Percentiles rank a stretch among this genome's conserved stretches.
These are phyloP conservation scores for Drosophila takahashii DNA, from an alignment of 1,140 invertebrate genomes.

Conservation along the genomic window DNA sequence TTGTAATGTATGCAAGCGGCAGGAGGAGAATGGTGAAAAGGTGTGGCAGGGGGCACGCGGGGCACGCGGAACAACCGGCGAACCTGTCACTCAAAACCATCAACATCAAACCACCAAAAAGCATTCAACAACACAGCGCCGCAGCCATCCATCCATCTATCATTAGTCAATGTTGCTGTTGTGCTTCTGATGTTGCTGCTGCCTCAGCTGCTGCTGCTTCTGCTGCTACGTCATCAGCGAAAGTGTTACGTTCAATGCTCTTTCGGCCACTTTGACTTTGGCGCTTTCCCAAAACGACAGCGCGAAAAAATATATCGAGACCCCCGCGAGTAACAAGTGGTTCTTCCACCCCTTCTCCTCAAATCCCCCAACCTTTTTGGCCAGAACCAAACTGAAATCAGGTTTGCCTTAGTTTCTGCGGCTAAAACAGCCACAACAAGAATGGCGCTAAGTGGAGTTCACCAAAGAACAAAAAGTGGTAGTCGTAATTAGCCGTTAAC, in stretches of 20 bases:
- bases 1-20: constrained; percentile 68
- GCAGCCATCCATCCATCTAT: constrained; percentile 51
- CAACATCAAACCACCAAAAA: constrained; percentile 63
- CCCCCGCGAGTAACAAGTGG: constrained; percentile 67
- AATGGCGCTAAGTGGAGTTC: constrained; percentile 9
- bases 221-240: constrained; percentile 58
- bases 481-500: constrained; percentile 70
- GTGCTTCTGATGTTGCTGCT: constrained; percentile 12
- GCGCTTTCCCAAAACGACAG: constrained; percentile 71
- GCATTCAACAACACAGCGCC: constrained; percentile 36
- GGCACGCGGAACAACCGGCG: constrained; percentile 49
- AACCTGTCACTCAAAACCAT: constrained; percentile 76
- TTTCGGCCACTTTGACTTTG: constrained; percentile 61
- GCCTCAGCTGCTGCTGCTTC: constrained; percentile 3
- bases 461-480: constrained; percentile 19
- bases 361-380: constrained; percentile 10
- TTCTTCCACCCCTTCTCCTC: constrained; percentile 44
- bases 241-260: constrained; percentile 82
- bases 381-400: constrained; percentile 15
- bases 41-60: constrained; percentile 1
- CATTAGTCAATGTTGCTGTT: constrained; percentile 71
- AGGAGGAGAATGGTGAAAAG: constrained; percentile 5
- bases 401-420: constrained; percentile 36
- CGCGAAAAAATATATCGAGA: constrained; percentile 38
- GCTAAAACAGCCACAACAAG: constrained; percentile 18